phyloP scores from a whole-genome alignment of 2,797 vertebrate species.

The Scolopax bukidnonensis region DNA sequence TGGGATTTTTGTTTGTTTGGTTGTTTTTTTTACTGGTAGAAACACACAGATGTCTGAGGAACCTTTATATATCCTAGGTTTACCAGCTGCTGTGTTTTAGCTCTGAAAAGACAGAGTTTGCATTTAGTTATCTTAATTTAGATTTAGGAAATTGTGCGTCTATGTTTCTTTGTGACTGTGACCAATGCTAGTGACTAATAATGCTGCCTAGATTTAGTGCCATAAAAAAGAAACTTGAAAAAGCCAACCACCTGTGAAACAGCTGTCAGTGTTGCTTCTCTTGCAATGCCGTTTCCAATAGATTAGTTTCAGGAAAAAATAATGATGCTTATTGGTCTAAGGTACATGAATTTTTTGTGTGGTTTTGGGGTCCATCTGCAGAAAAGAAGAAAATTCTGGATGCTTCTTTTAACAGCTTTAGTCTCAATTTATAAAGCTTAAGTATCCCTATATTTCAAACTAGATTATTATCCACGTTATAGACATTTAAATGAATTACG shows the following conservation, averaged over 20 bases:
- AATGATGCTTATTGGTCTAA: neutral
- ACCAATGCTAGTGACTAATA: neutral
- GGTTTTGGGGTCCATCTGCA: neutral
- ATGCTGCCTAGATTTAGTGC: neutral
- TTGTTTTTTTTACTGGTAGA: neutral
- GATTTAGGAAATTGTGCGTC: neutral
- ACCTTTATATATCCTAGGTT: neutral
- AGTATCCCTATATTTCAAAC: slow-evolving; percentile 49
- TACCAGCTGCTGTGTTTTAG: neutral
- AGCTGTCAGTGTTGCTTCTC: rapidly evolving
- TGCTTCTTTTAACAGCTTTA: neutral
- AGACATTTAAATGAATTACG: slow-evolving; percentile 52
- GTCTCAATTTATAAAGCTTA: slow-evolving; percentile 19
- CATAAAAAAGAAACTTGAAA: neutral
- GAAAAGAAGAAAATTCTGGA: neutral
- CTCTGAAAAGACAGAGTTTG: neutral
- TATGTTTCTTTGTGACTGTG: neutral
- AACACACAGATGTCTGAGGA: neutral
- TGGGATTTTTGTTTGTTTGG: rapidly evolving
- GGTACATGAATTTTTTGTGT: neutral
- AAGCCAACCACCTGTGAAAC: neutral
- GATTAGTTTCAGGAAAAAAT: neutral
- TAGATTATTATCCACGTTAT: slow-evolving; percentile 38
- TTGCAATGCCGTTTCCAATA: neutral
- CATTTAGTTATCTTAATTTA: neutral